These are phyloP conservation scores for Hypotaenidia philippensis DNA, from an alignment of 2,797 vertebrate species.

Conservation along the genomic window DNA sequence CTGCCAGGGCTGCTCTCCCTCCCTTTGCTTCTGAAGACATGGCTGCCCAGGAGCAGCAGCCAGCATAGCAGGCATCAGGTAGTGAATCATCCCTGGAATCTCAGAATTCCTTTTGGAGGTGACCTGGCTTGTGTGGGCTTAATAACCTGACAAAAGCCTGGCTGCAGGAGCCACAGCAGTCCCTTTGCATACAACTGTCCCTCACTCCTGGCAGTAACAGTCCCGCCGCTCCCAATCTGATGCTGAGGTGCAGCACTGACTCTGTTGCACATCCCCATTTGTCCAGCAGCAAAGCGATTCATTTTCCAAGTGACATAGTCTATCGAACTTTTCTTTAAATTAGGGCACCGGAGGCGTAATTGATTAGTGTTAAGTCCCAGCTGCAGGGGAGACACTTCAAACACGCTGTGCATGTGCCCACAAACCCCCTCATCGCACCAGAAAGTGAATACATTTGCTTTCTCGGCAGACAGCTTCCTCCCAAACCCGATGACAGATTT, in stretches of 20 bases:
- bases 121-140: not conserved
- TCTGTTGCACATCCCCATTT: not conserved
- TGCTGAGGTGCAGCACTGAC: not conserved
- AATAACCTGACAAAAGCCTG: not conserved
- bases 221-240: fast-evolving
- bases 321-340: not conserved
- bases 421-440: not conserved
- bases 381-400: constrained; percentile 14
- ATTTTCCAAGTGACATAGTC: constrained; percentile 23
- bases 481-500: not conserved
- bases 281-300: not conserved
- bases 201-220: not conserved
- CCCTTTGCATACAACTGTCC: not conserved
- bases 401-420: not conserved
- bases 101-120: not conserved
- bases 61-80: fast-evolving
- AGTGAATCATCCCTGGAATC: not conserved
- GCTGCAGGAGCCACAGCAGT: not conserved
- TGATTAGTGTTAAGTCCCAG: not conserved
- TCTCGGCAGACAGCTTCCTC: not conserved
- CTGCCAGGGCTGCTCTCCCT: not conserved
- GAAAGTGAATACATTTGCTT: not conserved
- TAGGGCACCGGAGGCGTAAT: not conserved
- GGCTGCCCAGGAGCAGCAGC: fast-evolving
- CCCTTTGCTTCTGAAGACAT: not conserved